Conservation (phyloP, 2,113 vertebrate genomes). For the Mustela nigripes region DNA sequence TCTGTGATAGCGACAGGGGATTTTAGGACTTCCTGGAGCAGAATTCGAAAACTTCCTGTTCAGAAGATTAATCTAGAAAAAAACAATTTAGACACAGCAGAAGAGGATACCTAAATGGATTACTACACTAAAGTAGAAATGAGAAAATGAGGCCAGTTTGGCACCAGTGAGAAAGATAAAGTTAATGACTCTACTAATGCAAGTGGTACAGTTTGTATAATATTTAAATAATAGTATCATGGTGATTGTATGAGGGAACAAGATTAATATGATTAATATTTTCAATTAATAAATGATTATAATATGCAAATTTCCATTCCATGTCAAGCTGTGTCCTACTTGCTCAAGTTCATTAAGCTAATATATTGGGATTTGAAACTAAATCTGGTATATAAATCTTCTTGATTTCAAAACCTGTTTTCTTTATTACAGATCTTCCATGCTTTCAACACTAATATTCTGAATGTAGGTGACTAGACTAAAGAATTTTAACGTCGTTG, state of each 20-base stretch:
- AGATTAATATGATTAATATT: not conserved
- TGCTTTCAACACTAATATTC: not conserved
- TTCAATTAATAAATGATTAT: slow-evolving; percentile 31
- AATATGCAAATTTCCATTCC: not conserved
- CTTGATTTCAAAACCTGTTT: not conserved
- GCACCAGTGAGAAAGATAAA: not conserved
- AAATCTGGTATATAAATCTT: not conserved
- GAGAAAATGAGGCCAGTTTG: not conserved
- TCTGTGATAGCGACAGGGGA: not conserved
- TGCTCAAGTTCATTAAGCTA: not conserved
- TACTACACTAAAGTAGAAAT: not conserved
- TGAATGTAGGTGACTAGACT: not conserved
- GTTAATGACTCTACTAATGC: not conserved
- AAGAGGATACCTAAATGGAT: not conserved
- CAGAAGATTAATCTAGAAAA: slow-evolving; percentile 30
- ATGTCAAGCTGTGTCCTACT: not conserved
- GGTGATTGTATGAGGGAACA: not conserved
- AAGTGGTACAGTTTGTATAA: not conserved
- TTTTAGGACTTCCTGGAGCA: not conserved
- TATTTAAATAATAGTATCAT: not conserved
- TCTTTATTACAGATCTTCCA: not conserved
- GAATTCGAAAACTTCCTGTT: not conserved
- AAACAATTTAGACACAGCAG: not conserved
- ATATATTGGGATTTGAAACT: not conserved
- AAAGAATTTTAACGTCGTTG: not conserved